These are phyloP conservation scores for Cichladusa arquata DNA, from an alignment of 2,113 vertebrate species.

Conservation along the genomic window DNA sequence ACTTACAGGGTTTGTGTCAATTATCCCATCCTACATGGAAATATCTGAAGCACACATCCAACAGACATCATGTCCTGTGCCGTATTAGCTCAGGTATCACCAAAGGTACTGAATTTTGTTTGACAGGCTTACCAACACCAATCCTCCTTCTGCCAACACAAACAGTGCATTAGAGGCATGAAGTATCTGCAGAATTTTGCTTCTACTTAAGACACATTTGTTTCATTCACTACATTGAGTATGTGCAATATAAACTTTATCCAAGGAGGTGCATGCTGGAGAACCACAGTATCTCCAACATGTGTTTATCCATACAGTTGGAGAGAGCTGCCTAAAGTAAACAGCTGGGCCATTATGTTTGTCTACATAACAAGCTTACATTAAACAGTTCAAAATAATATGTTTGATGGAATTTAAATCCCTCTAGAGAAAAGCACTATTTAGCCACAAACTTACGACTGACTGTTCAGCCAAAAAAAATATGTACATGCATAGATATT, in stretches of 20 bases:
- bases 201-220: neutral
- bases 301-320: neutral
- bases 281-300: neutral
- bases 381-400: constrained; percentile 32
- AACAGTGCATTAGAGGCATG: neutral
- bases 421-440: constrained; percentile 6
- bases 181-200: neutral
- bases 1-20: neutral
- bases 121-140: neutral
- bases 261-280: neutral
- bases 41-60: neutral
- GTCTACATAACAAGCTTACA: constrained; percentile 9
- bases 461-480: neutral
- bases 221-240: neutral
- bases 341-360: neutral
- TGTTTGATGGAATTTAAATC: constrained; percentile 49
- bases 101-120: neutral
- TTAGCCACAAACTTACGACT: neutral
- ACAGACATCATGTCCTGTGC: neutral
- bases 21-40: neutral
- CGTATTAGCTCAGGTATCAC: neutral
- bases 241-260: neutral
- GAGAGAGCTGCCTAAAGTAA: constrained; percentile 18
- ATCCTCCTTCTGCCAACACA: neutral
- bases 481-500: neutral